Percentiles rank a stretch among this genome's conserved stretches.
phyloP scores from a whole-genome alignment of 1,140 invertebrate genomes.

The Caligus rogercresseyi region DNA sequence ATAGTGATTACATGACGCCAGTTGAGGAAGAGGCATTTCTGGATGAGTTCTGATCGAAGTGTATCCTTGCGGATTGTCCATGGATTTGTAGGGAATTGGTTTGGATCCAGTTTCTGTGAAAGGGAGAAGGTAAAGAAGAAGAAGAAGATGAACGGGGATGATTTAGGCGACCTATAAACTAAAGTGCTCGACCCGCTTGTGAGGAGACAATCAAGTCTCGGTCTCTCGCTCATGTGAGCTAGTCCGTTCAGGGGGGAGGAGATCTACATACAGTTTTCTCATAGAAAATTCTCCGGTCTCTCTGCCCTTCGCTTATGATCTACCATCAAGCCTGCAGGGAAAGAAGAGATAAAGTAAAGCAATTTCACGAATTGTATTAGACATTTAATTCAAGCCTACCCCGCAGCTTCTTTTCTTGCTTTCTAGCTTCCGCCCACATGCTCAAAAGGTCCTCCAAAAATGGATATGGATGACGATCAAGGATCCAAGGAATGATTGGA shows the following conservation, averaged over 20 bases:
- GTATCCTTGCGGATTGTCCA: slow-evolving; percentile 82
- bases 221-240: too few species aligned
- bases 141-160: slow-evolving; percentile 18
- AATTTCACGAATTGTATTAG: too few species aligned
- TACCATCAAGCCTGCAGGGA: slow-evolving; percentile 53
- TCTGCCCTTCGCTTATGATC: slow-evolving; percentile 90
- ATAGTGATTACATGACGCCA: not conserved
- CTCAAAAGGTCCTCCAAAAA: too few species aligned
- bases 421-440: slow-evolving; percentile 98
- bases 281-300: slow-evolving; percentile 84
- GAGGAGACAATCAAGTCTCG: too few species aligned
- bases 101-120: slow-evolving; percentile 83
- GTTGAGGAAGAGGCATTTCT: not conserved
- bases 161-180: not conserved
- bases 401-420: slow-evolving; percentile 86
- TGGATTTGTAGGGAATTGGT: slow-evolving; percentile 92
- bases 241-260: too few species aligned
- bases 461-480: too few species aligned
- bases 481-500: too few species aligned
- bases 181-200: not conserved
- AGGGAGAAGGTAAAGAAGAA: slow-evolving; percentile 23
- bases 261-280: slow-evolving; percentile 90
- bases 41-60: slow-evolving; percentile 57
- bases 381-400: too few species aligned
- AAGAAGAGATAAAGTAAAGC: too few species aligned